Base-by-base conservation (phyloP, 2,113 vertebrate species). In the Cochlearius cochlearius region DNA sequence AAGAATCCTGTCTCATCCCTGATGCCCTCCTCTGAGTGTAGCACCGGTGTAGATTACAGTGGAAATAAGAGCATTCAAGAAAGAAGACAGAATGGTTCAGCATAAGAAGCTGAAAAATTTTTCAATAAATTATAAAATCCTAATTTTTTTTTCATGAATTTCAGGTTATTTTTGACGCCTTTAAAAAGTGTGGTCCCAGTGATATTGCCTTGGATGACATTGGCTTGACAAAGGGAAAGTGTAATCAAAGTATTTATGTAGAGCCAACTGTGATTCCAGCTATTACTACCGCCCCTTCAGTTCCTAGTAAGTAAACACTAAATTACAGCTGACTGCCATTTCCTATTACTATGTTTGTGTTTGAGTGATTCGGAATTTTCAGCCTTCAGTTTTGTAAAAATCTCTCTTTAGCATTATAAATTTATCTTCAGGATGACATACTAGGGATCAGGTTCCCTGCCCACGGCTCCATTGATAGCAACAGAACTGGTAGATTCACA, bases 191-290 rank as follows among this genome's bases (percentile, higher is more conserved):
- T 17, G 63, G 97, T 12, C n/a, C 79, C 41, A 99, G 98, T 66
- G 98, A 99, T 53, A 98, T 99, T 23, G 99, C 99, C 1, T 62
- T 99, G 90, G 99, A 99, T 98, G 99, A 99, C 86, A 98, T 99
- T 89, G 95, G 85, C 19, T 67, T 99, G 85, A 98, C 86, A 5
- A 43, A 88, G n/a, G 98, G 98, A 7, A 74, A 91, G 27, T 99
- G 99, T 96, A 95, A 98, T 38, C 91, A 96, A 3, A 97, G 89
- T 49, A 95, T 90, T 86, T 98, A 98, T 27, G 98, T 98, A 19
- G 99, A 99, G n/a, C 99, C 99, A 25, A 99, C 99, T 36, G 96
- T 59, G 5, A 97, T 98, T 32, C 99, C 99, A 23, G 94, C 93
- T 68, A 77, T 87, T 25, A 79, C 97, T 8, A 96, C 98, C 39